Evolutionary conservation across 2,888 invertebrate genomes (phyloP).

Genomic region (Tetropium fuscum): DNA sequence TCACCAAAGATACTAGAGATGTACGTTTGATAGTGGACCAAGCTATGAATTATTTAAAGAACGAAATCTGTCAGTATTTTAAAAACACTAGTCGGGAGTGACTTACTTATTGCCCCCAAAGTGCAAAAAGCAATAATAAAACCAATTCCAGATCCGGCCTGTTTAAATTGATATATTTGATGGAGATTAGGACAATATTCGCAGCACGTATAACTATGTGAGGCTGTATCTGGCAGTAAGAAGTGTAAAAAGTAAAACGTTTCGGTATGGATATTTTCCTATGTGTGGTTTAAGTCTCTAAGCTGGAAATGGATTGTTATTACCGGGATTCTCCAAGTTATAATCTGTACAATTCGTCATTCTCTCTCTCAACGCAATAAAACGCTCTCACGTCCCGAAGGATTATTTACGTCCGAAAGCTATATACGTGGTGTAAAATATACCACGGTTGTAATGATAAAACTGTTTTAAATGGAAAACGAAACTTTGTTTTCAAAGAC

Average conservation of each 20-base stretch:
- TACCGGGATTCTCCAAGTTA: slow-evolving; percentile 37
- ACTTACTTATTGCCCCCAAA: neutral
- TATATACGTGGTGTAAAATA: neutral
- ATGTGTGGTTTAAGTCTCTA: slow-evolving; percentile 34
- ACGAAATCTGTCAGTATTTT: neutral
- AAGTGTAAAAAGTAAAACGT: slow-evolving; percentile 25
- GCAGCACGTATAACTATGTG: slow-evolving; percentile 23
- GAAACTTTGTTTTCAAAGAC: too few species aligned
- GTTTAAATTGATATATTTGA: slow-evolving; percentile 23
- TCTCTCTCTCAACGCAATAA: slow-evolving; percentile 40
- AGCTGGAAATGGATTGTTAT: slow-evolving; percentile 52
- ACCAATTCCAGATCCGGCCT: slow-evolving; percentile 8
- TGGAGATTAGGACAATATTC: slow-evolving; percentile 22
- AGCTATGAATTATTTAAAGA: neutral
- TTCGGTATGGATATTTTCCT: slow-evolving; percentile 29
- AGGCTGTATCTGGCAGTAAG: slow-evolving; percentile 5
- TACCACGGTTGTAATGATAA: neutral
- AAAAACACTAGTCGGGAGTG: neutral
- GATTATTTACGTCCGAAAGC: slow-evolving; percentile 18
- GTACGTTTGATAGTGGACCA: neutral
- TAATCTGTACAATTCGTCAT: slow-evolving; percentile 49
- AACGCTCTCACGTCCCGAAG: slow-evolving; percentile 38
- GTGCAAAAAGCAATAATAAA: slow-evolving; percentile 18
- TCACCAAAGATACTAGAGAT: too few species aligned
- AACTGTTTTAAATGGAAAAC: too few species aligned